Evolutionary conservation across 2,797 vertebrate genomes (phyloP).

Genomic region (Chelidonichthys spinosus): DNA sequence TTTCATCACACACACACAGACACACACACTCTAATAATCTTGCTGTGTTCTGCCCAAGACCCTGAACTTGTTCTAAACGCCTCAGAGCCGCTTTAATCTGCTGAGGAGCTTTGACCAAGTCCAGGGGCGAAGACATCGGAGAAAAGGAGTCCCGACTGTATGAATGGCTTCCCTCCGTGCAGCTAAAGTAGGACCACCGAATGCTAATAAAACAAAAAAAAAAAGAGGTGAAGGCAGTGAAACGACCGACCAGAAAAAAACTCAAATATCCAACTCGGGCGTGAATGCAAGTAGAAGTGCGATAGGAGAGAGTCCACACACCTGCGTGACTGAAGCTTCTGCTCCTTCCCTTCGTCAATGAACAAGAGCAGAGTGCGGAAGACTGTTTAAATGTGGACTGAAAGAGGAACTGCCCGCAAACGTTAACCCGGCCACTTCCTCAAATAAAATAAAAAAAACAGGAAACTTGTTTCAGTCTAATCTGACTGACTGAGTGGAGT

Average conservation of each 20-base stretch:
- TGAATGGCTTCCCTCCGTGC: neutral
- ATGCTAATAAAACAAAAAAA: neutral
- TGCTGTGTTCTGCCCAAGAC: conserved; percentile 69
- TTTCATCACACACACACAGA: neutral
- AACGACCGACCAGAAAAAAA: neutral
- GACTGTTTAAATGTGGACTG: conserved; percentile 76
- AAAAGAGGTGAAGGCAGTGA: neutral
- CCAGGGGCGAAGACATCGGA: conserved; percentile 75
- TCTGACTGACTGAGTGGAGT: conserved; percentile 47
- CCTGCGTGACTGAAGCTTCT: conserved; percentile 60
- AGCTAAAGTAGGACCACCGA: neutral
- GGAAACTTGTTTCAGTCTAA: conserved; percentile 75
- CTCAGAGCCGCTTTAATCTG: conserved; percentile 80
- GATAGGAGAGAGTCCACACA: conserved; percentile 56
- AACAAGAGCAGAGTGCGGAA: conserved; percentile 55
- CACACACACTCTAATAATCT: neutral
- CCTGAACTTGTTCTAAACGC: conserved; percentile 89
- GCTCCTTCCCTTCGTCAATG: conserved; percentile 49
- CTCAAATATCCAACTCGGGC: neutral
- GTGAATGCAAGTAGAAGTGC: neutral
- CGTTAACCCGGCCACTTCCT: conserved; percentile 83
- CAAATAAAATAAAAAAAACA: conserved; percentile 73
- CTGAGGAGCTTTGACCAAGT: conserved; percentile 92
- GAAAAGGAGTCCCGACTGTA: neutral
- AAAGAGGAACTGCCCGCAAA: conserved; percentile 85